A percentile compares a stretch with the other conserved stretches of the same genome.
These are phyloP conservation scores for Erythrocercus mccallii DNA, from an alignment of 2,113 vertebrate species.

Conservation along the genomic window DNA sequence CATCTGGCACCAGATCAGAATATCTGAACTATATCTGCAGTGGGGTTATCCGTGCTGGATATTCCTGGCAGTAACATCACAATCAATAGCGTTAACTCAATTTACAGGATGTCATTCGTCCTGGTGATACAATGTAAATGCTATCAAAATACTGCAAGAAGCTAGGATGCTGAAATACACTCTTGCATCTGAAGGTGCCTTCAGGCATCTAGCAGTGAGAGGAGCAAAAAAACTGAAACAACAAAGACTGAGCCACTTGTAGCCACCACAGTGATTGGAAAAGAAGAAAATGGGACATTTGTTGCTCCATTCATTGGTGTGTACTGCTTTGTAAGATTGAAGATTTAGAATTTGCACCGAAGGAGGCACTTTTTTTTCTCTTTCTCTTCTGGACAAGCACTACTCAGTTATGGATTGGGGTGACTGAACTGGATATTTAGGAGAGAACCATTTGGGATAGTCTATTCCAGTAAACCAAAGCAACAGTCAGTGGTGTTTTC, in stretches of 20 bases:
- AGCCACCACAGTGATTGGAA: neutral
- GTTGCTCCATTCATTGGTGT: neutral
- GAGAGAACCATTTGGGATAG: neutral
- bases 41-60: neutral
- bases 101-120: slow-evolving; percentile 15
- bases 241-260: neutral
- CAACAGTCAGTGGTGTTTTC: neutral
- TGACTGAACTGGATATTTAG: neutral
- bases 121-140: neutral
- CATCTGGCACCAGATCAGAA: slow-evolving; percentile 42
- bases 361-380: neutral
- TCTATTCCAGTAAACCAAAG: neutral
- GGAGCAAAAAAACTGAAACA: neutral
- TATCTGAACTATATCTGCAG: slow-evolving; percentile 36
- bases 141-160: neutral
- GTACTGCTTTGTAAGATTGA: neutral
- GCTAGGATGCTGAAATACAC: neutral
- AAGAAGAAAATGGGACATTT: neutral
- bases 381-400: neutral
- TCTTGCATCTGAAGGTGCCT: neutral
- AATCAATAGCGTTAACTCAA: slow-evolving; percentile 47
- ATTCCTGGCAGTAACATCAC: slow-evolving; percentile 48
- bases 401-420: neutral
- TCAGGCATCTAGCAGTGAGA: neutral
- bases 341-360: neutral